phyloP scores from a whole-genome alignment of 2,797 vertebrate species.

The Tinamus major region DNA sequence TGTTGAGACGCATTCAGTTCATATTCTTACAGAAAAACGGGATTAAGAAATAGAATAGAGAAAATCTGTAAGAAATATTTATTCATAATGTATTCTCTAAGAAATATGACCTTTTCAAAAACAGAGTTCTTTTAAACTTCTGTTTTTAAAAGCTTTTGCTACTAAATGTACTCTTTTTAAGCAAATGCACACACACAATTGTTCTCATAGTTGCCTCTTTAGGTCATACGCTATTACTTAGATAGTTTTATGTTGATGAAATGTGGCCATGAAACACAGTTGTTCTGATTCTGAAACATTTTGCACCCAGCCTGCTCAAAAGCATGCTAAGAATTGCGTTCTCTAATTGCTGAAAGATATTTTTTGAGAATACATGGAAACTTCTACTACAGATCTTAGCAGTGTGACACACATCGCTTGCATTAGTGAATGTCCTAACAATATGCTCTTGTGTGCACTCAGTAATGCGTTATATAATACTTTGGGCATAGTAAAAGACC shows the following conservation, averaged over 20 bases:
- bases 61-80: not conserved
- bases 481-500: not conserved
- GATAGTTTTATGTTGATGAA: not conserved
- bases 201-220: not conserved
- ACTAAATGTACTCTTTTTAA: not conserved
- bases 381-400: not conserved
- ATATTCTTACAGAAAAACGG: not conserved
- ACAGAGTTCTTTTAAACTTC: not conserved
- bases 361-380: not conserved
- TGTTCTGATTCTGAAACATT: not conserved
- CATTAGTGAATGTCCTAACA: not conserved
- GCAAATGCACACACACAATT: not conserved
- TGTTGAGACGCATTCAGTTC: not conserved
- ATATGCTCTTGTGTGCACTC: slow-evolving; percentile 23
- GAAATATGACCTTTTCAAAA: not conserved
- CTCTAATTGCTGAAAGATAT: not conserved
- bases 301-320: not conserved
- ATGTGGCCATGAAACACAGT: not conserved
- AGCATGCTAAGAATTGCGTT: not conserved
- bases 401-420: not conserved
- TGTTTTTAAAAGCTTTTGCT: not conserved
- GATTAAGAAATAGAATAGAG: not conserved
- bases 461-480: not conserved
- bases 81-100: not conserved
- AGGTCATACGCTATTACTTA: not conserved